Evolutionary conservation across 2,888 invertebrate species (phyloP).

Genomic region (Eupithecia insigniata): DNA sequence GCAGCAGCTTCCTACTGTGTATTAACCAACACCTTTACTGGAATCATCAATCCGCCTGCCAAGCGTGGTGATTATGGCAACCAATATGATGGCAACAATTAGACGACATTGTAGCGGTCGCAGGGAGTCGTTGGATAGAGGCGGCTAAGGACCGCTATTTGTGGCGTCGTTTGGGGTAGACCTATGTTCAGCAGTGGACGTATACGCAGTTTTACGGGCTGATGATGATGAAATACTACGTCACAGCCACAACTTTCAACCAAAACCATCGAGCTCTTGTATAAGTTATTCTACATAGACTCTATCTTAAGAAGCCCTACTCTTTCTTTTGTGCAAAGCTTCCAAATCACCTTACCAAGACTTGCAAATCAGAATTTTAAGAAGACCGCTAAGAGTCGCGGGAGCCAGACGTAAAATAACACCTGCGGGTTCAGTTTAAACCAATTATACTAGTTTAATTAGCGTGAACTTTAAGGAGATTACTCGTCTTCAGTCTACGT

Average conservation of each 20-base stretch:
- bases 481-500: conserved; percentile 39
- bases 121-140: too few species aligned
- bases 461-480: conserved; percentile 53
- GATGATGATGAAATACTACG: too few species aligned
- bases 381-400: conserved; percentile 47
- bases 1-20: too few species aligned
- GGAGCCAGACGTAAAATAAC: conserved; percentile 49
- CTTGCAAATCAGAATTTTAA: conserved; percentile 30
- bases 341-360: conserved; percentile 15
- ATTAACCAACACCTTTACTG: too few species aligned
- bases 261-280: neutral
- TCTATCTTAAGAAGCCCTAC: neutral
- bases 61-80: too few species aligned
- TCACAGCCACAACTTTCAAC: neutral
- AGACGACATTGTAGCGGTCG: too few species aligned
- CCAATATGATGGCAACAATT: too few species aligned
- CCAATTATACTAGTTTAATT: conserved; percentile 56
- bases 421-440: conserved; percentile 57
- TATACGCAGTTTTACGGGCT: too few species aligned
- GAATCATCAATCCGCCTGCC: too few species aligned
- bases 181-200: too few species aligned
- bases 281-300: neutral
- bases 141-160: too few species aligned
- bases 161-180: too few species aligned
- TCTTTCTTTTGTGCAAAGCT: neutral